phyloP scores from a whole-genome alignment of 37 sponge, comb jelly and placozoan genomes.

The Chondrilla cf. caribensis region DNA sequence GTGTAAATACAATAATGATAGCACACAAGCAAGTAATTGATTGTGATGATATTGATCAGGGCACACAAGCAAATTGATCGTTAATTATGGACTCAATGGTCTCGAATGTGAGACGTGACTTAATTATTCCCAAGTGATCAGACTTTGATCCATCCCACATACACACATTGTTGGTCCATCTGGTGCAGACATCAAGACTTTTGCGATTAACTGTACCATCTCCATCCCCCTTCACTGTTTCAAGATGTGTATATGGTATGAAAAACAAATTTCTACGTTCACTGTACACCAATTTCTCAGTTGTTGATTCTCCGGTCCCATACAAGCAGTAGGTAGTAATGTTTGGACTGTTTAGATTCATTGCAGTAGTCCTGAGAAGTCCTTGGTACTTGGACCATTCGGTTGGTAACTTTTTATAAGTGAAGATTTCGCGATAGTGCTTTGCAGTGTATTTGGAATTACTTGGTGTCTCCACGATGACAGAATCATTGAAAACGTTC shows the following conservation, averaged over 20 bases:
- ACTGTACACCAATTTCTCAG: conserved; percentile 23
- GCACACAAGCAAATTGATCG: too few species aligned
- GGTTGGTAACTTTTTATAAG: conserved; percentile 20
- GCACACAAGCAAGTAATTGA: too few species aligned
- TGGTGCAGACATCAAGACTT: conserved; percentile 50
- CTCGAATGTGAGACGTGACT: too few species aligned
- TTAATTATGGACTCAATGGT: too few species aligned
- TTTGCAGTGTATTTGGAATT: conserved; percentile 62
- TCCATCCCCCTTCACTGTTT: conserved; percentile 32
- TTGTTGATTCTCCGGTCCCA: conserved; percentile 39
- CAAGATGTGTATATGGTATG: background rate
- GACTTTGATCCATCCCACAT: too few species aligned
- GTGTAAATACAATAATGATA: too few species aligned
- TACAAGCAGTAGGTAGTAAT: conserved; percentile 69
- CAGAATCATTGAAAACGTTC: background rate
- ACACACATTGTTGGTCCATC: conserved; percentile 26
- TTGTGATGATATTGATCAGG: too few species aligned
- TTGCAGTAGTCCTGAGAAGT: conserved; percentile 19
- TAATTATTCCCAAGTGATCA: too few species aligned
- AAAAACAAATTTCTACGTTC: background rate
- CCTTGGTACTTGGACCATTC: conserved; percentile 37
- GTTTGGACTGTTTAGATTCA: conserved; percentile 36
- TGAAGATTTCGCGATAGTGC: conserved; percentile 69
- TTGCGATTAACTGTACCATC: conserved; percentile 66
- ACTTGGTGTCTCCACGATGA: conserved; percentile 15